Evolutionary conservation across 2,797 vertebrate species (phyloP).

Genomic region (Furcifer pardalis): DNA sequence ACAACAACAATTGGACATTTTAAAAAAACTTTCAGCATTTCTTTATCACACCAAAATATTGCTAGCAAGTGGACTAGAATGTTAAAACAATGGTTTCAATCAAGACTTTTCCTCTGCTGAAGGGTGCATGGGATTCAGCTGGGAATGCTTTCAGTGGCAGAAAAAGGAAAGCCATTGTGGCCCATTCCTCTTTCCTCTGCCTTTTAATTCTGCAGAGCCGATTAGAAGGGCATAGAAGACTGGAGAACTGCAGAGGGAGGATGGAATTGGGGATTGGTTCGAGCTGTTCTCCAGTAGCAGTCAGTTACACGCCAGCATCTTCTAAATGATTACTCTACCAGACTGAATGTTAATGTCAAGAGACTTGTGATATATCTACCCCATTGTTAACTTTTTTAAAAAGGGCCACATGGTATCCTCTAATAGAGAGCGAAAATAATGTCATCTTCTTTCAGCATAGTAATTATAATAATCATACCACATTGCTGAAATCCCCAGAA

Average conservation of each 20-base stretch:
- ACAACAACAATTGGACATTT: neutral
- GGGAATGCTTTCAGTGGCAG: neutral
- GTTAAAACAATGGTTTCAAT: neutral
- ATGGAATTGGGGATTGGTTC: neutral
- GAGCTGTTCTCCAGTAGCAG: no score
- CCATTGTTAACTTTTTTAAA: neutral
- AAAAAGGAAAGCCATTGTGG: neutral
- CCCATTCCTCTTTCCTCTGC: neutral
- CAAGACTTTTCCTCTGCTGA: neutral
- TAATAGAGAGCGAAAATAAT: fast-evolving
- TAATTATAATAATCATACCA: slow-evolving; percentile 17
- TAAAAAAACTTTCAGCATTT: neutral
- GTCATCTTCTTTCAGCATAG: neutral
- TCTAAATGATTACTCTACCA: no score
- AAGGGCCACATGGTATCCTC: neutral
- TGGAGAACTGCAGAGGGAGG: neutral
- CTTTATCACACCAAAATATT: neutral
- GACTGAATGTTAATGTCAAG: no score
- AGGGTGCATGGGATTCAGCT: neutral
- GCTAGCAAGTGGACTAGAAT: no score
- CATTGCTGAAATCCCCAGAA: slow-evolving; percentile 32
- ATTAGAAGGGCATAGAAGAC: neutral
- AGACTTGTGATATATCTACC: neutral
- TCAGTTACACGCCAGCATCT: no score
- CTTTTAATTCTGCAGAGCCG: neutral